phyloP scores from a whole-genome alignment of 2,797 vertebrate species.

The Enteromius radiatus region DNA sequence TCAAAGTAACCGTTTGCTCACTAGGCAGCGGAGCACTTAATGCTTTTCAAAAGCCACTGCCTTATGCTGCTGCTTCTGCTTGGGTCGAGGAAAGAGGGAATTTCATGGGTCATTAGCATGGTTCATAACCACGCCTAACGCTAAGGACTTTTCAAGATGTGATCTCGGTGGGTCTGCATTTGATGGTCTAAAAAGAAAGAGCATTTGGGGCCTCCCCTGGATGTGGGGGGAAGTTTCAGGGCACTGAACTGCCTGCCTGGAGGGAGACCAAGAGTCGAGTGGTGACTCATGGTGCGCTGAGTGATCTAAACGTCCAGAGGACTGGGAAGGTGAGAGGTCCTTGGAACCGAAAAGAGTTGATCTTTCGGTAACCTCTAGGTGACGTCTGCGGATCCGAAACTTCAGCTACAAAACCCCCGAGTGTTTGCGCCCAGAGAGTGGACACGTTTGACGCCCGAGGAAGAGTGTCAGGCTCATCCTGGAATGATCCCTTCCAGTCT shows the following conservation, averaged over 20 bases:
- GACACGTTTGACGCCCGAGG: constrained; percentile 1
- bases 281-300: constrained; percentile 1
- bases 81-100: constrained; percentile 54
- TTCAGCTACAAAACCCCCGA: constrained; percentile 2
- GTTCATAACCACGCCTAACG: constrained; percentile 62
- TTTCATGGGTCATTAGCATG: constrained; percentile 67
- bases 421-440: background rate
- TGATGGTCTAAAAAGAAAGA: constrained; percentile 55
- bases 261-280: constrained; percentile 41
- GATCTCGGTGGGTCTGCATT: constrained; percentile 54
- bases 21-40: constrained; percentile 62
- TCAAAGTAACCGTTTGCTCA: constrained; percentile 57
- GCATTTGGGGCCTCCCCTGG: constrained; percentile 43
- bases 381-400: background rate
- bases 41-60: constrained; percentile 60
- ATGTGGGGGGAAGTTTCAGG: constrained; percentile 43
- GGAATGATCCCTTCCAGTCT: constrained; percentile 32
- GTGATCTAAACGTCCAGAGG: constrained; percentile 24
- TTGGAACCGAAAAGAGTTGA: background rate
- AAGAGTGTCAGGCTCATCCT: constrained; percentile 3
- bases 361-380: background rate
- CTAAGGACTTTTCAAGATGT: constrained; percentile 68
- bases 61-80: constrained; percentile 53
- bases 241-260: background rate
- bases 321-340: constrained; percentile 24